These are phyloP conservation scores for Cynocephalus volans DNA, from an alignment of 2,113 vertebrate species.

Conservation along the genomic window DNA sequence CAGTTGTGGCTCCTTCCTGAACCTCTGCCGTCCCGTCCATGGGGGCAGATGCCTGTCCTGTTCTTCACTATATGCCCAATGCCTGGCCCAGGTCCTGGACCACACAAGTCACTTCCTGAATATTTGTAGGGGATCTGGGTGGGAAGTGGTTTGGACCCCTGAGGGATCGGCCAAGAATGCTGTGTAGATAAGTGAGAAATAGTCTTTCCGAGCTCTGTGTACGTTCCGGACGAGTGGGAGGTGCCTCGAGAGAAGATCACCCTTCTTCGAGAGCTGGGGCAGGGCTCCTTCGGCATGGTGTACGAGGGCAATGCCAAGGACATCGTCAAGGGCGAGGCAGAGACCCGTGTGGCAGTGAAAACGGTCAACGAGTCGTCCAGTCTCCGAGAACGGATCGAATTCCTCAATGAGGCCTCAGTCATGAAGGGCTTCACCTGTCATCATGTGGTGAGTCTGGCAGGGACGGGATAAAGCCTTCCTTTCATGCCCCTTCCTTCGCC, in stretches of 20 bases:
- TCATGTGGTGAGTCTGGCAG: constrained; percentile 93
- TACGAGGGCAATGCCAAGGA: constrained; percentile 97
- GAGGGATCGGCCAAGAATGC: accelerated
- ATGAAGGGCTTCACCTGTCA: constrained; percentile 99
- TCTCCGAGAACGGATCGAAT: constrained; percentile 97
- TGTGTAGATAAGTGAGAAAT: constrained; percentile 67
- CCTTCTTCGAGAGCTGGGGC: constrained; percentile 95
- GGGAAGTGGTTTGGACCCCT: neutral
- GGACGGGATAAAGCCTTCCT: neutral
- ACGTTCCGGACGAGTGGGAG: constrained; percentile 98
- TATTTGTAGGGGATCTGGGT: accelerated
- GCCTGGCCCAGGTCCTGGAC: neutral
- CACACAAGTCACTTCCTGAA: neutral
- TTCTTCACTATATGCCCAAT: neutral
- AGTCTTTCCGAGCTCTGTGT: constrained; percentile 90
- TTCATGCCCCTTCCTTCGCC: accelerated
- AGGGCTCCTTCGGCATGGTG: constrained; percentile 99
- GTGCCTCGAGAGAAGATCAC: constrained; percentile 96
- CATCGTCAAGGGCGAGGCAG: constrained; percentile 95
- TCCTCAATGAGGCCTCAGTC: constrained; percentile 98
- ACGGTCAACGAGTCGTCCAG: constrained; percentile 98
- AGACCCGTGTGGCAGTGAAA: constrained; percentile 96
- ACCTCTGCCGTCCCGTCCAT: neutral
- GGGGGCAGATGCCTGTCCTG: neutral
- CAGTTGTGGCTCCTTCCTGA: neutral